Conservation (phyloP, 2,888 invertebrate species). For the Galerucella pusilla region DNA sequence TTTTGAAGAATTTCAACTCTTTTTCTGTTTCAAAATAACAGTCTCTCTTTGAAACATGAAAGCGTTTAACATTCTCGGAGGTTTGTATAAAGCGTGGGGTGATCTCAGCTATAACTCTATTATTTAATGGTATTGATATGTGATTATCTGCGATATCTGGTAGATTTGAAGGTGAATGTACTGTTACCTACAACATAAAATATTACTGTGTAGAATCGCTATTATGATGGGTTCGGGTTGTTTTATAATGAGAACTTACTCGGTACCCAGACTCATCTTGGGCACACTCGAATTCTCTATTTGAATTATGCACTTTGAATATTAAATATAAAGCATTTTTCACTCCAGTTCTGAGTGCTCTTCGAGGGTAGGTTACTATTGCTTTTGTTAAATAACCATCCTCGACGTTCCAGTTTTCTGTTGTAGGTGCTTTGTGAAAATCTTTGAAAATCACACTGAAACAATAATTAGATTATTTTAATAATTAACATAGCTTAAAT, state of each 20-base stretch:
- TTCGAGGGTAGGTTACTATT: slow-evolving; percentile 72
- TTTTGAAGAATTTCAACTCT: slow-evolving; percentile 72
- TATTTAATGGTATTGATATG: slow-evolving; percentile 74
- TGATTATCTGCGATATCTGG: slow-evolving; percentile 76
- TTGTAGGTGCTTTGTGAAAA: slow-evolving; percentile 38
- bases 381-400: slow-evolving; percentile 68
- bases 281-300: slow-evolving; percentile 51
- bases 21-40: slow-evolving; percentile 76
- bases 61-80: slow-evolving; percentile 71
- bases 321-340: slow-evolving; percentile 57
- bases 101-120: slow-evolving; percentile 76
- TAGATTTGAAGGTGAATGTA: slow-evolving; percentile 76
- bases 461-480: slow-evolving; percentile 3
- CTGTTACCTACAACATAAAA: slow-evolving; percentile 66
- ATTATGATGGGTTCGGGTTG: no score
- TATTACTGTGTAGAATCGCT: not conserved
- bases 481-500: not conserved
- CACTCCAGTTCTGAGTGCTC: slow-evolving; percentile 73
- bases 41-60: slow-evolving; percentile 71
- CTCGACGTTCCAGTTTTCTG: slow-evolving; percentile 62
- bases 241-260: slow-evolving; percentile 35
- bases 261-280: slow-evolving; percentile 49
- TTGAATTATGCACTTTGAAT: slow-evolving; percentile 43
- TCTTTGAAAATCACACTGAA: slow-evolving; percentile 37
- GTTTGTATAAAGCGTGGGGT: slow-evolving; percentile 78